Evolutionary conservation across 1,140 invertebrate genomes (phyloP), one percentile per base, ranked within the genome.

Genomic region (Polyergus mexicanus): DNA sequence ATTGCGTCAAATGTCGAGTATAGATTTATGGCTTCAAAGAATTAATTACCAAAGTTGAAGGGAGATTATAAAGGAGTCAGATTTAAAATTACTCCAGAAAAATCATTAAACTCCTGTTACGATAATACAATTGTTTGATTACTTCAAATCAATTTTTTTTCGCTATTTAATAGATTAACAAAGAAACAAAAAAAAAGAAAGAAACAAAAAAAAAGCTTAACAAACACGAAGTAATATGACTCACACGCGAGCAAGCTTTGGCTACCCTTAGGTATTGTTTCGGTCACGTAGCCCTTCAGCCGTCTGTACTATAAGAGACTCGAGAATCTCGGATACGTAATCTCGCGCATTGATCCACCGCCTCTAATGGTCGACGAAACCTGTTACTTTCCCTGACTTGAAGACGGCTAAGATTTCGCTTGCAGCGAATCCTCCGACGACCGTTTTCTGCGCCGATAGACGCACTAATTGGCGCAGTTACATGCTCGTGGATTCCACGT

Each of bases 381-480:
- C 63, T 80, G 69, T 81, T 81, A 81, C 75, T 75, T 38, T 32
- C 28, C 41, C 25, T 63, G 54, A 68, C 60, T 65, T 32, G 19
- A 22, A 28, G 56, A 32, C 28, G 16, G 62, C 22, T 35, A 41
- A 51, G 41, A 66, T 71, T 65, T 65, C 75, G 35, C 51, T 41
- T 51, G n/a, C 56, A 16, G 41, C 16, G 58, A 62, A 84, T 81
- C 58, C 58, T 80, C 83, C 28, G 51, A 28, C 56, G 28, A 16
- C 41, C 77, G 8, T 19, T 76, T 69, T 65, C 77, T 32, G 60
- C 84, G 56, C 28, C 66, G 77, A 1, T 41, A 77, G 38, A 16
- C 78, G 54, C 77, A 62, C 75, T 89, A 89, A 89, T 89, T 89
- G 88, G 58, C 60, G 56, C 66, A 28, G 76, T 74, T 85, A 84